Base-by-base conservation (phyloP, 2,113 vertebrate genomes). In the Naja naja region DNA sequence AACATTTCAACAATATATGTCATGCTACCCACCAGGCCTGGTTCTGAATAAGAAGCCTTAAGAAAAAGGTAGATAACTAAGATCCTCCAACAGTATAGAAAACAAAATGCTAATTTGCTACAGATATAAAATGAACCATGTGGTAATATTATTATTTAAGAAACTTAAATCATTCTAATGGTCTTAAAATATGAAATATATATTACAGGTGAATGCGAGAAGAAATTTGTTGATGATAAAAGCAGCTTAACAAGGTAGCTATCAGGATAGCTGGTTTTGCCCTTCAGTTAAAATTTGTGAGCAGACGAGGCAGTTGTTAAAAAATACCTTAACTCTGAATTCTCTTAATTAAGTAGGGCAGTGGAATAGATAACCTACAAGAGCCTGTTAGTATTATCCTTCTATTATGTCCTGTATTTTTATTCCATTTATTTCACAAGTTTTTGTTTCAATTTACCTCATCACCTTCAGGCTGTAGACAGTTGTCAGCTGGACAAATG, bases 401-500 rank as follows among this genome's bases (percentile, higher is more conserved):
- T 87, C 23, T 69, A 88, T 23, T 34, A 22, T 56, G 55, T 81
- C 88, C 56, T 85, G 45, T 25, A 34, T 92, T 56, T 54, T 23
- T 22, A 87, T 91, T 23, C 1, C 27, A 0, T 85, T 91, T 43
- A 55, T 47, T 85, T 0, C 0, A 49, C 0, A 0, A 53, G 5
- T 2, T 25, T 39, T 85, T 27, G 49, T 14, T 92, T 64, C 94
- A 93, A 97, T 98, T 98, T 95, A 99, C 99, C 99, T 99, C 99
- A 47, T 99, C 99, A 92, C 99, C 99, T 97, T 99, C 99, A 1
- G 99, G 99, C 96, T 99, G 98, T 94, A 98, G 98, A 94, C 99
- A 99, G 34, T 97, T 98, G 94, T 97, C 98, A 27, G 99, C 99
- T 0, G 99, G 99, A 97, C 99, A 99, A 95, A 98, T 95, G 52